Evolutionary conservation across 2,888 invertebrate genomes (phyloP).

Genomic region (Rapana venosa): DNA sequence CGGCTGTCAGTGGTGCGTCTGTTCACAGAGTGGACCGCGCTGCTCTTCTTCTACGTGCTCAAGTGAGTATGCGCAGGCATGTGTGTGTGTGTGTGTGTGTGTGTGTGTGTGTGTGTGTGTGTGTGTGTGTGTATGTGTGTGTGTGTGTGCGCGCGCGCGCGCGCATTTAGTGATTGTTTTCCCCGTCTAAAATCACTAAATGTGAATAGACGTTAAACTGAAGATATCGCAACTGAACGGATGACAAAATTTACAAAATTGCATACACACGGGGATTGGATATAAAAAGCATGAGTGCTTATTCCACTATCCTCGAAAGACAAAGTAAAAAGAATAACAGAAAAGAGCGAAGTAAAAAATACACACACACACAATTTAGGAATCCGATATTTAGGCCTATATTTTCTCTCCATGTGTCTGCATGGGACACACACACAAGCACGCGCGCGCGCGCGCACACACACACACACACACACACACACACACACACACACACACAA

Average conservation of each 20-base stretch:
- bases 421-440: neutral
- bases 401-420: neutral
- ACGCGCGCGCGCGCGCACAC: neutral
- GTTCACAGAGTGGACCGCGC: conserved; percentile 37
- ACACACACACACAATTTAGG: neutral
- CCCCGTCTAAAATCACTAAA: no score
- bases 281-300: no score
- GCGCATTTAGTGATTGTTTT: no score
- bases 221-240: no score
- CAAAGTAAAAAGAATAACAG: neutral
- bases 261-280: no score
- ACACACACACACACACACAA: conserved; percentile 2
- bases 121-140: neutral
- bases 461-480: conserved; percentile 22
- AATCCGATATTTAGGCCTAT: neutral
- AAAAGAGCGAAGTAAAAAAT: neutral
- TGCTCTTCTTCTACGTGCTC: conserved; percentile 51
- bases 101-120: neutral
- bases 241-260: no score
- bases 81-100: neutral
- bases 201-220: no score
- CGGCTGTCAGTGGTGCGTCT: conserved; percentile 56
- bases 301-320: no score
- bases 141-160: neutral
- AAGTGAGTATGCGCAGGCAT: conserved; percentile 19